Evolutionary conservation across 2,888 invertebrate species (phyloP).

Genomic region (Phania funesta): DNA sequence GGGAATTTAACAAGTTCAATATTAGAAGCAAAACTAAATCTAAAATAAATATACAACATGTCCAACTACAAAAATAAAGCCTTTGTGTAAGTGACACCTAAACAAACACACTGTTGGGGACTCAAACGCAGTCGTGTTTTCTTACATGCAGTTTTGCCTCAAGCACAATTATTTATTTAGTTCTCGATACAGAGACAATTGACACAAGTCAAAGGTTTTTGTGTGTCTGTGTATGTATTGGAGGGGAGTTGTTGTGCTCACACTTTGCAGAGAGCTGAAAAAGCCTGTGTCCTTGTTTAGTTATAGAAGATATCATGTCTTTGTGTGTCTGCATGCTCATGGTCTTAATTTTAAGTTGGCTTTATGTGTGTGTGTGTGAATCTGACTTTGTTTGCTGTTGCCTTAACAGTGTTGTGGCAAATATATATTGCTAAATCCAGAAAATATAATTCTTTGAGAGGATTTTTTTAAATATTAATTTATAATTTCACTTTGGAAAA

Average conservation of each 20-base stretch:
- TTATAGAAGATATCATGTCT: background rate
- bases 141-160: background rate
- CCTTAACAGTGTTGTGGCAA: no score
- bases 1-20: background rate
- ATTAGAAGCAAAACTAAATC: background rate
- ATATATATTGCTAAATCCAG: no score
- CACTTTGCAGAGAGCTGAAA: background rate
- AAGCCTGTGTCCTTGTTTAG: background rate
- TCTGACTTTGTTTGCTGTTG: no score
- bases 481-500: no score
- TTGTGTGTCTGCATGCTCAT: background rate
- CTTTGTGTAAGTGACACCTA: background rate
- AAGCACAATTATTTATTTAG: constrained; percentile 15
- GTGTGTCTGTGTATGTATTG: background rate
- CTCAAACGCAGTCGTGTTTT: background rate
- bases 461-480: no score
- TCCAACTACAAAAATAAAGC: background rate
- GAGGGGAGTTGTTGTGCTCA: background rate
- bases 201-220: background rate
- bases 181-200: constrained; percentile 8
- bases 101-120: background rate
- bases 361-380: no score
- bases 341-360: no score
- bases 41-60: background rate
- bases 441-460: no score